These are phyloP conservation scores for Alloscopus bannaensis DNA, from an alignment of 2,888 invertebrate species.

Conservation along the genomic window DNA sequence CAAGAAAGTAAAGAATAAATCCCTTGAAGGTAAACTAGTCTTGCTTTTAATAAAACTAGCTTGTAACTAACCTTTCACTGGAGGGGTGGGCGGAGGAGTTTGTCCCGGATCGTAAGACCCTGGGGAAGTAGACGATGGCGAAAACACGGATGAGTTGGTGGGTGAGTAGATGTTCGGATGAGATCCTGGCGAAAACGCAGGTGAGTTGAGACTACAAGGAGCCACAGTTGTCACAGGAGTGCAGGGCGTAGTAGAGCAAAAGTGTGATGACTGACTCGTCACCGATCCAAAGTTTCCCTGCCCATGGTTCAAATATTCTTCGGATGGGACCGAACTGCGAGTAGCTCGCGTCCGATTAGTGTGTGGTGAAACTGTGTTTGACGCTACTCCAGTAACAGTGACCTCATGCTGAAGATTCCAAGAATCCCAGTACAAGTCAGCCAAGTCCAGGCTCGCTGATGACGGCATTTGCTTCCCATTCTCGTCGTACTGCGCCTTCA, in stretches of 20 bases:
- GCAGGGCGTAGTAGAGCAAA: constrained; percentile 71
- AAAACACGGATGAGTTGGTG: constrained; percentile 74
- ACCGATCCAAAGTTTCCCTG: constrained; percentile 42
- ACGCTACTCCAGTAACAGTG: constrained; percentile 74
- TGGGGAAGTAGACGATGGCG: constrained; percentile 76
- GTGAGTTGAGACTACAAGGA: constrained; percentile 70
- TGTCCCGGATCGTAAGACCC: constrained; percentile 74
- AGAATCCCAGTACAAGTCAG: constrained; percentile 90
- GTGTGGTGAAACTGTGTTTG: constrained; percentile 75
- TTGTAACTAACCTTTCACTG: constrained; percentile 75
- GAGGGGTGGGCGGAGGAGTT: constrained; percentile 79
- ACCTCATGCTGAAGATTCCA: constrained; percentile 84
- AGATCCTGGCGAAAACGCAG: constrained; percentile 70
- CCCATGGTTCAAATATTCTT: constrained; percentile 76
- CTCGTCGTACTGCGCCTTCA: constrained; percentile 44
- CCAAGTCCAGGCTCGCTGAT: constrained; percentile 59
- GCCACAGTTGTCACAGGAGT: constrained; percentile 71
- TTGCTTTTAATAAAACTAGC: neutral
- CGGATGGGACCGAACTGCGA: constrained; percentile 80
- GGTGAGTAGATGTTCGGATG: constrained; percentile 72
- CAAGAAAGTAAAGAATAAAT: neutral
- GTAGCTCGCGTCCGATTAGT: constrained; percentile 76
- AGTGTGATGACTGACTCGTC: constrained; percentile 57
- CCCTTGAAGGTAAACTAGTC: neutral
- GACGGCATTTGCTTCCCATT: constrained; percentile 50